phyloP scores from a whole-genome alignment of 2,113 vertebrate species.

The Vimba vimba region DNA sequence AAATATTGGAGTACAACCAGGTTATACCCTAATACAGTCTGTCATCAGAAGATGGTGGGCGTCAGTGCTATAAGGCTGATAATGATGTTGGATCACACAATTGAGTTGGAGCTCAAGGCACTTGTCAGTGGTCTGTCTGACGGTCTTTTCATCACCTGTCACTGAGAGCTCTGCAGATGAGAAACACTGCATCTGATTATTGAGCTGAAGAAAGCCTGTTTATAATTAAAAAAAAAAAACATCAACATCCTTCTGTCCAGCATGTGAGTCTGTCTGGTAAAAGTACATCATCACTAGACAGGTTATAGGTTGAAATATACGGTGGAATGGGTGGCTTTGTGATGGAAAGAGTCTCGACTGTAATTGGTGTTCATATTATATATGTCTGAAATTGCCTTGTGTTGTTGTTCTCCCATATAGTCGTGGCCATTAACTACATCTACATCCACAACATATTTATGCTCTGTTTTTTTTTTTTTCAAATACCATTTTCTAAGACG shows the following conservation, averaged over 20 bases:
- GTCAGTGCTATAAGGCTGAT: background rate
- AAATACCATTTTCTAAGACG: background rate
- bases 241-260: constrained; percentile 20
- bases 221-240: background rate
- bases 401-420: background rate
- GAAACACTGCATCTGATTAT: constrained; percentile 29
- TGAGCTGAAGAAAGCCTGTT: constrained; percentile 45
- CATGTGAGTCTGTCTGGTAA: background rate
- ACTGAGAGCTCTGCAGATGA: constrained; percentile 4
- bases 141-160: constrained; percentile 1
- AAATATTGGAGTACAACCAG: background rate
- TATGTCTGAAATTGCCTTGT: background rate
- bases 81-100: background rate
- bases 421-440: background rate
- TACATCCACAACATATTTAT: background rate
- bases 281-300: background rate
- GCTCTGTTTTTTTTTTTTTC: background rate
- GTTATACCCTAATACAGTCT: background rate
- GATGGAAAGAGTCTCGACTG: background rate
- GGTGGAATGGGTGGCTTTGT: background rate
- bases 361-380: background rate
- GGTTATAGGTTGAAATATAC: background rate
- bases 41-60: background rate
- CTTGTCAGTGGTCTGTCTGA: background rate
- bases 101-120: background rate